Conservation (phyloP, 2,797 vertebrate species). For the Anas bernieri region DNA sequence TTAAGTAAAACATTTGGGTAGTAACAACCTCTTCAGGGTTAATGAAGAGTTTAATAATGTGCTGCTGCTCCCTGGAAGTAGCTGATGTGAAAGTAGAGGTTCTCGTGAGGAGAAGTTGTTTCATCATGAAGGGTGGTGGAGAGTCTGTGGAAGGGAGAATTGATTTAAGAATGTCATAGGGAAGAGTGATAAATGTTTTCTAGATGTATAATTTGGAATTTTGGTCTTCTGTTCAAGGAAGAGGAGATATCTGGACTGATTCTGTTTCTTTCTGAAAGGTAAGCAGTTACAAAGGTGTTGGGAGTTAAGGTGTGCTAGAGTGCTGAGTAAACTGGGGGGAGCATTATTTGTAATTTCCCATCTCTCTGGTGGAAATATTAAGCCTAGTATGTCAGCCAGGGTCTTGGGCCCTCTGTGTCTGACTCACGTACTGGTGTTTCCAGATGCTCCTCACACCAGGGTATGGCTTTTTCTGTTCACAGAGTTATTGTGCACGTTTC, state of each 20-base stretch:
- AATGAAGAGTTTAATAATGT: neutral
- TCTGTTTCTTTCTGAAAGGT: neutral
- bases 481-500: neutral
- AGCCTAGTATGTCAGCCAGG: neutral
- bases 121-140: neutral
- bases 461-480: neutral
- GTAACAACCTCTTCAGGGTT: neutral
- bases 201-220: neutral
- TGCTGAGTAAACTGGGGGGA: neutral
- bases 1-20: neutral
- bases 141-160: accelerated
- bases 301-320: neutral
- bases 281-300: neutral
- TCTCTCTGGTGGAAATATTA: neutral
- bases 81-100: neutral
- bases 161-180: neutral
- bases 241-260: neutral
- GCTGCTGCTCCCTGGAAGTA: neutral
- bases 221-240: neutral
- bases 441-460: neutral
- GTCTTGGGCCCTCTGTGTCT: neutral
- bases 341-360: neutral
- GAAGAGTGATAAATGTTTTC: neutral
- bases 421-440: neutral
- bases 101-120: neutral